Percentiles rank a stretch among this genome's conserved stretches.
These are phyloP conservation scores for Drosophila neotestacea DNA, from an alignment of 2,888 invertebrate species.

Conservation along the genomic window DNA sequence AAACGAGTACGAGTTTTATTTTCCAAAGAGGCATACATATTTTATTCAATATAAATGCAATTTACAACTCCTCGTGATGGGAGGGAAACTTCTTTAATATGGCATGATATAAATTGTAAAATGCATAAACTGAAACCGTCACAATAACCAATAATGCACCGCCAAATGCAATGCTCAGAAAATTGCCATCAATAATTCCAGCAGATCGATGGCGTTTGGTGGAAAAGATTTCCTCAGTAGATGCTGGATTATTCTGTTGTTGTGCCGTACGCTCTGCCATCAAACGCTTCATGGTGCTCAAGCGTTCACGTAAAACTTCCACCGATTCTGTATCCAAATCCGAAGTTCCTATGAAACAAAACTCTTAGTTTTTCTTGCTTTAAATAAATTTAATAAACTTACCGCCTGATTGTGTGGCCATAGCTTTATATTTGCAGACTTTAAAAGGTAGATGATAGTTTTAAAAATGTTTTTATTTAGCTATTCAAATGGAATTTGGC, in stretches of 20 bases:
- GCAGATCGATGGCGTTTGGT: constrained; percentile 83
- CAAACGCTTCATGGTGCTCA: constrained; percentile 92
- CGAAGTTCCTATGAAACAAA: constrained; percentile 73
- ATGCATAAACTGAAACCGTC: constrained; percentile 93
- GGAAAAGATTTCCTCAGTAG: constrained; percentile 84
- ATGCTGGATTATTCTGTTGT: constrained; percentile 82
- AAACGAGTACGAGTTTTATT: constrained; percentile 16
- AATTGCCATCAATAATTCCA: constrained; percentile 91
- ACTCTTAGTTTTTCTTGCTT: neutral
- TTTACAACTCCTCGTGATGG: constrained; percentile 91
- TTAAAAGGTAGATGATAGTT: constrained; percentile 8
- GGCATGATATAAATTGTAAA: constrained; percentile 92
- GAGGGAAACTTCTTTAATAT: constrained; percentile 93
- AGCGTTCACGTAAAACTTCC: constrained; percentile 91
- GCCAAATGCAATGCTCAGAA: constrained; percentile 93
- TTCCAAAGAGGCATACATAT: constrained; percentile 13
- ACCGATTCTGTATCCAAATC: constrained; percentile 89
- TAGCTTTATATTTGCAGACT: constrained; percentile 16
- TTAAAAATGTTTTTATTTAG: constrained; percentile 39
- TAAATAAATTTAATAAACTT: neutral
- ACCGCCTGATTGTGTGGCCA: constrained; percentile 44
- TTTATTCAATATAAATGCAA: constrained; percentile 30
- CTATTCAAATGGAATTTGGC: constrained; percentile 27
- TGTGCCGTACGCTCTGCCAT: constrained; percentile 90
- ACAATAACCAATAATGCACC: constrained; percentile 91